Conservation (phyloP, 2,113 vertebrate genomes). For the Sebastes schlegelii region DNA sequence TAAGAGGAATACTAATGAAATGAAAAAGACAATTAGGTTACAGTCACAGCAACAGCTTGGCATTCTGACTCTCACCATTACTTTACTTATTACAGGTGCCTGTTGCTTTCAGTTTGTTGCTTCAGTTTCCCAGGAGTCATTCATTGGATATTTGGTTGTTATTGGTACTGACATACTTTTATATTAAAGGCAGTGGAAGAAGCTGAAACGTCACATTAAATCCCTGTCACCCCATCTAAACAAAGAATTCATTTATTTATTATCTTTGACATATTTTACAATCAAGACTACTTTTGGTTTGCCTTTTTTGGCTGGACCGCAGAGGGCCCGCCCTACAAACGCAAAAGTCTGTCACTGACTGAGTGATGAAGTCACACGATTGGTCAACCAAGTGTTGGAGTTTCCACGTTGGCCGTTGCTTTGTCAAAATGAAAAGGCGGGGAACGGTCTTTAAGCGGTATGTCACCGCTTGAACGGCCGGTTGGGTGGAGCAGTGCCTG, state of each 20-base stretch:
- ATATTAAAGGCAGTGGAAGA: not conserved
- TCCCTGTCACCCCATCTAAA: not conserved
- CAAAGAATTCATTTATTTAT: not conserved
- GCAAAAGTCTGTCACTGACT: too few species aligned
- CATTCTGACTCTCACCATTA: not conserved
- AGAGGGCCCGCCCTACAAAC: too few species aligned
- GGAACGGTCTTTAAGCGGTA: too few species aligned
- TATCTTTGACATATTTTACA: not conserved
- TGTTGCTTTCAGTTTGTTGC: not conserved
- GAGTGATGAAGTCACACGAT: too few species aligned
- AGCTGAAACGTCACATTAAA: not conserved
- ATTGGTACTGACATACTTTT: not conserved
- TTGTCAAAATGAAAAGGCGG: too few species aligned
- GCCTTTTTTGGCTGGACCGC: not conserved
- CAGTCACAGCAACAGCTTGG: not conserved
- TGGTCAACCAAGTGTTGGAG: too few species aligned
- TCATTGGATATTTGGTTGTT: not conserved
- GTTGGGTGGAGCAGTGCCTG: too few species aligned
- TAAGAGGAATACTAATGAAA: conserved; percentile 10
- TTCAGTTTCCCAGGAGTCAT: not conserved
- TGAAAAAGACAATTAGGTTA: not conserved
- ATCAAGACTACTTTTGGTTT: not conserved
- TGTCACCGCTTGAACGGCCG: too few species aligned
- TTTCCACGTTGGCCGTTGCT: too few species aligned
- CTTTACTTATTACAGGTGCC: not conserved